Evolutionary conservation across 2,888 invertebrate species (phyloP), one percentile per base, ranked within the genome.

Genomic region (Cataglyphis rosenhaueri): DNA sequence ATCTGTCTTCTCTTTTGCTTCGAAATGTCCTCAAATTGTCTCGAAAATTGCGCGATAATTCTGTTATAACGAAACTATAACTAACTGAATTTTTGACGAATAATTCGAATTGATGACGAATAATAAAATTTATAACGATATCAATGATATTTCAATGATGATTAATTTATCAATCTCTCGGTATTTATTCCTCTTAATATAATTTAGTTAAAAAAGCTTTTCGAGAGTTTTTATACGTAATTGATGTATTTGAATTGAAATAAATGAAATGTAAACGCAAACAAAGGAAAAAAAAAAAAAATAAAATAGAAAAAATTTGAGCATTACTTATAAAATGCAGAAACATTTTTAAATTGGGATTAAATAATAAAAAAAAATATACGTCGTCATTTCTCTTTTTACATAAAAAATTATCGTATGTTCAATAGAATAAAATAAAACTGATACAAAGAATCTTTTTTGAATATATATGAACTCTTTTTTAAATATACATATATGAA

Each of bases 11-110:
- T 52, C 2, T 70, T 70, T 70, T 32, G n/a, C 21, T 9, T 48
- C 29, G 32, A 76, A 66, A 66, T 82, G n/a, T 41, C 21, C 44
- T 82, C 48, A 76, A 82, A 82, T 76, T 32, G 52, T 29, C 25
- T 8, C 2, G 41, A 62, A 78, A 82, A 82, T 66, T 55, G 29
- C 32, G 6, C 15, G 25, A 66, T 57, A 66, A 41, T 76, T 68
- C 5, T 18, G 29, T 9, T 66, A 41, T 8, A 5, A 15, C 8
- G 12, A 35, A 59, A 18, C 41, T 35, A 71, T 35, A 35, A 35
- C 6, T 35, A 35, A 35, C 6, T 35, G 6, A 61, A 59, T 71
- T 12, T 71, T 12, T 48, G 0, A 48, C 35, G 5, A 35, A 78
- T 8, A 3, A 5, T 66, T 21, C 12, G 5, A 18, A 29, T 18